These are phyloP conservation scores for Bradypodion ventrale DNA, from an alignment of 2,797 vertebrate genomes.

Conservation along the genomic window DNA sequence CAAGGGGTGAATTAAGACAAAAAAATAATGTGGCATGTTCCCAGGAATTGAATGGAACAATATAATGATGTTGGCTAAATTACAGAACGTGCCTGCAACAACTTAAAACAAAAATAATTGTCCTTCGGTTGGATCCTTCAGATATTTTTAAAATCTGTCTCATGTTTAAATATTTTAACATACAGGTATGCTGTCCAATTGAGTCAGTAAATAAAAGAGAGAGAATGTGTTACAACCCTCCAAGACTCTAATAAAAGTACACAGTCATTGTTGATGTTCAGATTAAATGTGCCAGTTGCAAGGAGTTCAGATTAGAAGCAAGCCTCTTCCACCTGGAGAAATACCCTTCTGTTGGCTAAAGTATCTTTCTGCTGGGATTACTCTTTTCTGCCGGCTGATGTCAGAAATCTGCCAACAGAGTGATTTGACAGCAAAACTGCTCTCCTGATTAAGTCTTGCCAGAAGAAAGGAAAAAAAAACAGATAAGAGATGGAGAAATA, in stretches of 20 bases:
- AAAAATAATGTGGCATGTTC: slow-evolving; percentile 20
- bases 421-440: too few species aligned
- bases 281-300: too few species aligned
- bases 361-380: too few species aligned
- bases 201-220: background rate
- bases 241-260: background rate
- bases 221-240: background rate
- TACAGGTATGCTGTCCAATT: background rate
- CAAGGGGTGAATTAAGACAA: slow-evolving; percentile 13
- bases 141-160: background rate
- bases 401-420: too few species aligned
- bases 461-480: too few species aligned
- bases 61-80: background rate
- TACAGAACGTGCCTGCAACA: background rate
- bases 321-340: too few species aligned
- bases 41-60: slow-evolving; percentile 43
- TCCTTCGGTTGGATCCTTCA: slow-evolving; percentile 3
- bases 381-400: too few species aligned
- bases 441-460: too few species aligned
- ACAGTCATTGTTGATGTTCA: background rate
- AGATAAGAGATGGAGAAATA: too few species aligned
- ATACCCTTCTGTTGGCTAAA: too few species aligned
- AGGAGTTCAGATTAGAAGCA: too few species aligned
- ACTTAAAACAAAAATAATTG: background rate
- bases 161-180: slow-evolving; percentile 18